Base-by-base conservation (phyloP, 2,797 vertebrate genomes). In the Amniataba percoides region DNA sequence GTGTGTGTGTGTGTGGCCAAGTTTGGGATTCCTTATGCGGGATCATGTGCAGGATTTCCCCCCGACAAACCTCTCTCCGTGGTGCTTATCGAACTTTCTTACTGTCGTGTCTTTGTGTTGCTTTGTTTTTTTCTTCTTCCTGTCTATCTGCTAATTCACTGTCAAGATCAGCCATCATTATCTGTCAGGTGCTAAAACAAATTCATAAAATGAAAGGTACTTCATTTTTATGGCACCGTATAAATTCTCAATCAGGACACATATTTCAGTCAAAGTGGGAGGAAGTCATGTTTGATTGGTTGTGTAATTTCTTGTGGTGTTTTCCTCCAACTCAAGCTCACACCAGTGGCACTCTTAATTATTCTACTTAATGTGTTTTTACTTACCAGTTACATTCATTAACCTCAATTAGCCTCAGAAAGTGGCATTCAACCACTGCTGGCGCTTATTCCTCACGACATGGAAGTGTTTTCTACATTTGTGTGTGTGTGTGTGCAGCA, bases 381-480 rank as follows among this genome's bases (percentile, higher is more conserved):
- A 93, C 90, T 92, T 88, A 90, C 82, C 71, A 89, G 85, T 91
- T 91, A 85, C 89, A 86, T 89, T 93, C 92, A 95, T 95, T 95
- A 95, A 95, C 95, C 93, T 93, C 91, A 86, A 89, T 94, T 94
- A 93, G 88, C 89, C 90, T 74, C 59, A 68, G 79, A 85, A 85
- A 79, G 84, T 81, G 78, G 89, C 71, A 84, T 4, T 81, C 80
- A 86, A 87, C 66, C 73, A 82, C 77, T 82, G 74, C 82, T 79
- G 83, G 81, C 71, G 66, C 84, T 86, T 81, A 84, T 85, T 91
- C 81, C 84, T 82, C 80, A 70, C 49, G 25, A 84, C 72, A 48
- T 52, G 27, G 12, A 74, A 21, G 42, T 55, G 77, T 84, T 86
- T 85, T 75, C n/a, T 52, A 64, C 56, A 31, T 80, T 16, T 75